These are phyloP conservation scores for Eremophila alpestris DNA, from an alignment of 2,797 vertebrate genomes.

Conservation along the genomic window DNA sequence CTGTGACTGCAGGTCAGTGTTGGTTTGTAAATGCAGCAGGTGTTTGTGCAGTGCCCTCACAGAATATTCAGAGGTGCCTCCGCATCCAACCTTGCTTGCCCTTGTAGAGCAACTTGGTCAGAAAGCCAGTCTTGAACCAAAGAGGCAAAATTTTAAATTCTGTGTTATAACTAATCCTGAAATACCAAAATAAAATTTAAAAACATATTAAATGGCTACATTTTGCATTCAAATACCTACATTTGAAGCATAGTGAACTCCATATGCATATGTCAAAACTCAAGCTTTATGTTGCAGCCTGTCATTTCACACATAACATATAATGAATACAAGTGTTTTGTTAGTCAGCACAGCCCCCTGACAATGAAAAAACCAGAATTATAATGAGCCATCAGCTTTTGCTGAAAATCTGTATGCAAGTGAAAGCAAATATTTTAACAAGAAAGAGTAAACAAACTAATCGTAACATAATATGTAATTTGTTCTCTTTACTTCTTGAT, in stretches of 20 bases:
- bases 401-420: neutral
- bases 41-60: neutral
- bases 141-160: neutral
- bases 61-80: neutral
- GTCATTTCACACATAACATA: neutral
- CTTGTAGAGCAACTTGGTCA: neutral
- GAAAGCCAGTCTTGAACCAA: constrained; percentile 15
- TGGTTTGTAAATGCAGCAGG: neutral
- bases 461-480: neutral
- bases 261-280: neutral
- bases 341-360: neutral
- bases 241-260: neutral
- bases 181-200: neutral
- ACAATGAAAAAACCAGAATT: neutral
- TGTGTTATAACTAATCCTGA: neutral
- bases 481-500: neutral
- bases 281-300: neutral
- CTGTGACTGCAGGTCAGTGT: neutral
- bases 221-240: neutral
- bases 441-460: neutral
- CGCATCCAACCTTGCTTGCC: neutral
- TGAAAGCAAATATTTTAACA: neutral
- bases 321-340: neutral
- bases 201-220: neutral
- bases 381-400: neutral